These are phyloP conservation scores for Trematocara nigrifrons DNA, from an alignment of 2,113 vertebrate genomes.

Conservation along the genomic window DNA sequence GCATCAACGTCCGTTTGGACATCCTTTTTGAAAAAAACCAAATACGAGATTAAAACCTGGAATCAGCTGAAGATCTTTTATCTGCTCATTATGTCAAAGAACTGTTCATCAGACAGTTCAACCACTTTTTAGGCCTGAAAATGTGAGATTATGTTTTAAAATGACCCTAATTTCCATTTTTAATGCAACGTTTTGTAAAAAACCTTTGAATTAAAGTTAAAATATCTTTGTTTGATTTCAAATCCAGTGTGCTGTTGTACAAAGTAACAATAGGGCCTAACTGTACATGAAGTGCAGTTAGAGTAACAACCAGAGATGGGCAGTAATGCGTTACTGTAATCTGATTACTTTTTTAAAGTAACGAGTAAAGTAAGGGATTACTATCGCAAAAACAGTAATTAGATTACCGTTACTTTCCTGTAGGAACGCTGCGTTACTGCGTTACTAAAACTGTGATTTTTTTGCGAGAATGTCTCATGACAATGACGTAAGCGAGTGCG, in stretches of 20 bases:
- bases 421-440: too few relatives aligned
- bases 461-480: too few relatives aligned
- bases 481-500: too few relatives aligned
- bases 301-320: neutral
- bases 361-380: too few relatives aligned
- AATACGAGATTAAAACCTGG: fast-evolving
- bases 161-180: fast-evolving
- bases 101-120: neutral
- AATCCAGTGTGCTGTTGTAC: fast-evolving
- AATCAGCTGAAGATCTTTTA: neutral
- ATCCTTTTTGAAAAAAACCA: neutral
- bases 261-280: neutral
- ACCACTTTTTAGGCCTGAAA: neutral
- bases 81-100: neutral
- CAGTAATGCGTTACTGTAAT: too few relatives aligned
- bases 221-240: neutral
- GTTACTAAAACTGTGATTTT: too few relatives aligned
- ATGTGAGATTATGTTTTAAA: neutral
- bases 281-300: neutral
- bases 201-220: neutral
- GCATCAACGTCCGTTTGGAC: neutral
- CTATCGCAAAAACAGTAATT: too few relatives aligned
- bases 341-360: too few relatives aligned
- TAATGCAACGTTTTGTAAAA: fast-evolving
- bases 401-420: too few relatives aligned